Evolutionary conservation across 2,797 vertebrate genomes (phyloP), one percentile per base, ranked within the genome.

Genomic region (Poecilia velifera): DNA sequence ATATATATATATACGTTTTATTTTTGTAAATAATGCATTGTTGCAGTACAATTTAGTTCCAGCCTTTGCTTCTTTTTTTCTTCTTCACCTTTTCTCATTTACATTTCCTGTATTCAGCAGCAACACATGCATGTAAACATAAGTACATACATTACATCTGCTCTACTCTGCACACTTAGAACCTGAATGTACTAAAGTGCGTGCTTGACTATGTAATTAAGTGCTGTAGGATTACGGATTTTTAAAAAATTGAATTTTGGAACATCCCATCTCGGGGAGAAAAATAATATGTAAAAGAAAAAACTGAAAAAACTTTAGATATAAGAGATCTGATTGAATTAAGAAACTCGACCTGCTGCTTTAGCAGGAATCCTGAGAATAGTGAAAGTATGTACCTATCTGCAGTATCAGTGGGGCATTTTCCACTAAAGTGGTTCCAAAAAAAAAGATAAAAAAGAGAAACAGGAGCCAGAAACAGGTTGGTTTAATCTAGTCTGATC

Each of bases 131-230:
- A 94, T 95, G 93, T 95, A 95, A 94, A 95, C 92, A 93, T 82
- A 92, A 86, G 91, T 93, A 94, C 93, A 95, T 93, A 95, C 94
- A 93, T 92, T 93, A 93, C 90, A 92, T 91, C 88, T 94, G 93
- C 92, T 93, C 91, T 72, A 88, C 81, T 91, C 87, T 92, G 90
- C 93, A 94, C 93, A 94, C 87, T 93, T 93, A 92, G 92, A 94
- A 93, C 90, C 92, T 94, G 93, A 94, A 94, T 90, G 93, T 92
- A 94, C 92, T 94, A 94, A 95, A 95, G 94, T 94, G 94, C 93
- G 88, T 90, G 90, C 94, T 93, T 84, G 84, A 91, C 93, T 92
- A 90, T 88, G 89, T 93, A 91, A 91, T 91, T 94, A 95, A 95
- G 94, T 94, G 94, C 94, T 93, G 88, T 90, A 89, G 91, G 92